phyloP scores from a whole-genome alignment of 2,888 invertebrate genomes.

The Amiota mariae region DNA sequence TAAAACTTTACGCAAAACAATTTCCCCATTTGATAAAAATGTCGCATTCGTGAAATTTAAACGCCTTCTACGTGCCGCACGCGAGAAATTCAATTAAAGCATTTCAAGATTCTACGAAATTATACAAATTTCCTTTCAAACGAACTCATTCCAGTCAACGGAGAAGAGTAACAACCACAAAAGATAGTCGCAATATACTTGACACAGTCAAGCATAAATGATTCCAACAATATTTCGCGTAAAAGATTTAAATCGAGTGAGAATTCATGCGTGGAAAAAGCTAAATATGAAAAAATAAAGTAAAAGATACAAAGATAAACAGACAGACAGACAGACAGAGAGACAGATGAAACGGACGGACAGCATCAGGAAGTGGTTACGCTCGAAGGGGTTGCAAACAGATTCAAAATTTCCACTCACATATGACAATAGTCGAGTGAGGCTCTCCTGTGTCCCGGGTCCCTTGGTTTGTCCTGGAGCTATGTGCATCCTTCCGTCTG shows the following conservation, averaged over 20 bases:
- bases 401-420: conserved; percentile 69
- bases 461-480: background rate
- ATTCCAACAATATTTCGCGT: conserved; percentile 68
- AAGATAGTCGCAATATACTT: background rate
- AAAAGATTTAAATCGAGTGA: conserved; percentile 67
- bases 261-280: conserved; percentile 45
- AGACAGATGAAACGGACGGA: conserved; percentile 44
- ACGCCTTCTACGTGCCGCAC: conserved; percentile 51
- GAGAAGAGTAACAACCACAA: background rate
- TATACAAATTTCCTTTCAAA: background rate
- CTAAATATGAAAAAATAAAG: conserved; percentile 27
- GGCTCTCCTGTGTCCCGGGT: background rate
- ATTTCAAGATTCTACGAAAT: background rate
- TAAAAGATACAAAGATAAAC: conserved; percentile 35
- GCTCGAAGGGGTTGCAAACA: conserved; percentile 69
- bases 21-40: conserved; percentile 30
- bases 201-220: conserved; percentile 60
- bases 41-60: conserved; percentile 54
- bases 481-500: conserved; percentile 19
- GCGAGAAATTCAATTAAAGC: conserved; percentile 55
- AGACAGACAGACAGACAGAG: background rate
- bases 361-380: conserved; percentile 69
- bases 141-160: background rate
- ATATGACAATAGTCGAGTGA: conserved; percentile 66
- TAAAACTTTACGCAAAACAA: conserved; percentile 53